These are phyloP conservation scores for Acrobasis consociella DNA, from an alignment of 2,888 invertebrate genomes.

Conservation along the genomic window DNA sequence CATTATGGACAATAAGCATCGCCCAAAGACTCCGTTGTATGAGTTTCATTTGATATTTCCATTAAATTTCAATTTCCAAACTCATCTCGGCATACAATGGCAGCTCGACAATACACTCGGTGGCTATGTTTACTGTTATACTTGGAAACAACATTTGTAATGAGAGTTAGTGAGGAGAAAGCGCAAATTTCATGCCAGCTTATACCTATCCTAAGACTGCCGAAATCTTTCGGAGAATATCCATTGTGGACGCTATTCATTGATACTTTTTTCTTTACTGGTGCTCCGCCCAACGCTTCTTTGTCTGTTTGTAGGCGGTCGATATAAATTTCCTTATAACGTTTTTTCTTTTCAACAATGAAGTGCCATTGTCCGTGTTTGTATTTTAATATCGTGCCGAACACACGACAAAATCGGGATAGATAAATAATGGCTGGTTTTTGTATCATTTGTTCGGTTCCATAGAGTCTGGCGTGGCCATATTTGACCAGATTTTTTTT, in stretches of 20 bases:
- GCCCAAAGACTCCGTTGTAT: slow-evolving; percentile 50
- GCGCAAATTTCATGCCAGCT: slow-evolving; percentile 61
- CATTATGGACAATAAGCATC: slow-evolving; percentile 52
- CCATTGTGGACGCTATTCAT: slow-evolving; percentile 57
- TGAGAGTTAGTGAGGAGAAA: slow-evolving; percentile 46
- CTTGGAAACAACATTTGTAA: slow-evolving; percentile 40
- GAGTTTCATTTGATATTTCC: slow-evolving; percentile 70
- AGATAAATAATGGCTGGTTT: slow-evolving; percentile 72
- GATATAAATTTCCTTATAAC: slow-evolving; percentile 64
- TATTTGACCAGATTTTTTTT: slow-evolving; percentile 42
- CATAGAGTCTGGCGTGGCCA: slow-evolving; percentile 64
- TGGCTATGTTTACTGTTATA: slow-evolving; percentile 44
- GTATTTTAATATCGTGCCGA: slow-evolving; percentile 74
- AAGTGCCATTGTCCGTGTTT: slow-evolving; percentile 73
- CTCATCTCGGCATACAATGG: slow-evolving; percentile 59
- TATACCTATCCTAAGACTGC: slow-evolving; percentile 42
- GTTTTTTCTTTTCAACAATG: slow-evolving; percentile 69
- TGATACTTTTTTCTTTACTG: slow-evolving; percentile 58
- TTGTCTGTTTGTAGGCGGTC: slow-evolving; percentile 58
- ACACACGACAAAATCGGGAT: slow-evolving; percentile 69
- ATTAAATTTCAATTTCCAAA: slow-evolving; percentile 71
- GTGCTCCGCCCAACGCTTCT: slow-evolving; percentile 52
- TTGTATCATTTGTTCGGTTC: slow-evolving; percentile 68
- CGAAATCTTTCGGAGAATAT: slow-evolving; percentile 53
- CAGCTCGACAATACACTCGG: slow-evolving; percentile 42